phyloP scores from a whole-genome alignment of 2,797 vertebrate species.

The Zalophus californianus region DNA sequence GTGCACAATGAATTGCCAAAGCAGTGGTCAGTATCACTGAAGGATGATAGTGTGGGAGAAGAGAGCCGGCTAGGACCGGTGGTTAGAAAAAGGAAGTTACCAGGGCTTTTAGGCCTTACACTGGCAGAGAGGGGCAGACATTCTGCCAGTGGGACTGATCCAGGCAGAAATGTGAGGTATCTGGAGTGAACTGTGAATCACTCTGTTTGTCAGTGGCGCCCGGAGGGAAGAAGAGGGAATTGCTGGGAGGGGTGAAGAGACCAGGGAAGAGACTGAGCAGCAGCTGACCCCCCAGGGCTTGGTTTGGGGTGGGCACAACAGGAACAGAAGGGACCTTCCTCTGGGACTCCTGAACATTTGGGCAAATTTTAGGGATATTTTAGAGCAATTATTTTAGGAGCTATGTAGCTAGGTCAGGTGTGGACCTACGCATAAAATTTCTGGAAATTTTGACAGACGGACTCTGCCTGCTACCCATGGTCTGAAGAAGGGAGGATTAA shows the following conservation, averaged over 20 bases:
- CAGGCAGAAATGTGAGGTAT: not conserved
- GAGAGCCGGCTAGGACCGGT: not conserved
- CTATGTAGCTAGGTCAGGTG: not conserved
- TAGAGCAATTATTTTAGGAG: not conserved
- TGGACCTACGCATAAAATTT: not conserved
- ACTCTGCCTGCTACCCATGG: not conserved
- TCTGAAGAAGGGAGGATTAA: constrained; percentile 19
- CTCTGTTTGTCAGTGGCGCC: not conserved
- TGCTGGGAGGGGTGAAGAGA: not conserved
- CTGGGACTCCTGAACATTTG: not conserved
- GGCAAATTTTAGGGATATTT: not conserved
- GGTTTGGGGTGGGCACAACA: not conserved
- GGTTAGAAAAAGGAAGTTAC: not conserved
- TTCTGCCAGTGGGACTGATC: too few species aligned
- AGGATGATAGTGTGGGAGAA: not conserved
- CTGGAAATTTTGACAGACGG: not conserved
- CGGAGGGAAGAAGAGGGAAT: not conserved
- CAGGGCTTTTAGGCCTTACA: not conserved
- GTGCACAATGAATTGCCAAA: not conserved
- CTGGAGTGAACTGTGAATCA: not conserved
- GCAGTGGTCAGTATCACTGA: not conserved
- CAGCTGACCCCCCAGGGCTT: not conserved
- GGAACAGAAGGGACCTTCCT: not conserved
- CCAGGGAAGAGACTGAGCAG: not conserved
- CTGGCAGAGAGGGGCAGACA: not conserved